A percentile compares a stretch with the other conserved stretches of the same genome.
Evolutionary conservation across 2,888 invertebrate genomes (phyloP).

Genomic region (Atethmia centrago): DNA sequence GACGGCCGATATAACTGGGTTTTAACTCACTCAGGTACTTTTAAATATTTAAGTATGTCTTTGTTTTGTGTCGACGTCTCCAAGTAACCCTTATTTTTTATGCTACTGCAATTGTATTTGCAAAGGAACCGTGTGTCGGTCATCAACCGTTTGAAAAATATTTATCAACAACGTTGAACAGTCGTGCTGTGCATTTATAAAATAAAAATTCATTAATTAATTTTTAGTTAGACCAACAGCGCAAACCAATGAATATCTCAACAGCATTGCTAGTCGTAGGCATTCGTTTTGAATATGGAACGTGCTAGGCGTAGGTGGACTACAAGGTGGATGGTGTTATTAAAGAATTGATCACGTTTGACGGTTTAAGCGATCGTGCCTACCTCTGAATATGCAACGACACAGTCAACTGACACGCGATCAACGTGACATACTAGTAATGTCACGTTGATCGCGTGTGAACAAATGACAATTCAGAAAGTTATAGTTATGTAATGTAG

Average conservation of each 20-base stretch:
- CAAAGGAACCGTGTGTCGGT: not conserved
- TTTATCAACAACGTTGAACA: not conserved
- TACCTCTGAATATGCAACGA: slow-evolving; percentile 12
- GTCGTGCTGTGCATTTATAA: too few relatives aligned
- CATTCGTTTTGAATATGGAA: slow-evolving; percentile 28
- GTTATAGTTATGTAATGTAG: not conserved
- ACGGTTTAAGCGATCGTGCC: slow-evolving; percentile 23
- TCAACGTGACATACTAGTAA: slow-evolving; percentile 24
- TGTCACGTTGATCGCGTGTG: too few relatives aligned
- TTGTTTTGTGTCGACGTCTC: not conserved
- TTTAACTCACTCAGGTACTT: slow-evolving; percentile 36
- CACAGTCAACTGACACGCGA: slow-evolving; percentile 21
- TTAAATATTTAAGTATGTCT: slow-evolving; percentile 7
- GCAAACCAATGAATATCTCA: not conserved
- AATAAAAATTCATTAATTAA: not conserved
- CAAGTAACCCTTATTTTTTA: slow-evolving; percentile 8
- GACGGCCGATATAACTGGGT: slow-evolving; percentile 4
- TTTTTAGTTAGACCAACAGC: not conserved
- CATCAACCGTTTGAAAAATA: not conserved
- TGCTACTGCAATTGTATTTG: not conserved
- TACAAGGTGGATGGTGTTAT: not conserved
- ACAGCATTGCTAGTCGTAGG: not conserved
- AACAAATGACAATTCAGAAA: slow-evolving; percentile 23
- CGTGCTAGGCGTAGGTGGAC: slow-evolving; percentile 9
- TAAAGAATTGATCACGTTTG: slow-evolving; percentile 41